Percentiles rank a stretch among this genome's conserved stretches.
These are phyloP conservation scores for Drosophila cracens DNA, from an alignment of 2,888 invertebrate genomes.

Conservation along the genomic window DNA sequence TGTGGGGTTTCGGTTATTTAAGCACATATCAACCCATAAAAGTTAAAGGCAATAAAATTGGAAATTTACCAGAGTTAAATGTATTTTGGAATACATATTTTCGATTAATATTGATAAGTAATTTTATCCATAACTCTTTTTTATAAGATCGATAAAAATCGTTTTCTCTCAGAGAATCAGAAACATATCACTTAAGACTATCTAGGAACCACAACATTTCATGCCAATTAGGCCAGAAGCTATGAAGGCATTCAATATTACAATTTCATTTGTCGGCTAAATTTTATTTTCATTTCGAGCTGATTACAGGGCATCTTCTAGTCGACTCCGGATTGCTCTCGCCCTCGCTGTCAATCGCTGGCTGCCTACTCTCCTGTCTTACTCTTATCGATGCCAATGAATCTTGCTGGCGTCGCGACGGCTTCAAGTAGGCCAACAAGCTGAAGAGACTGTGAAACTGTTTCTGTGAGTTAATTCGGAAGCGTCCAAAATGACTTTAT, in stretches of 20 bases:
- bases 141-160: not conserved
- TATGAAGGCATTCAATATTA: not conserved
- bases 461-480: constrained; percentile 56
- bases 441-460: constrained; percentile 27
- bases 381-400: constrained; percentile 67
- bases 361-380: not conserved
- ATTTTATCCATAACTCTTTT: not conserved
- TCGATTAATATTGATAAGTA: not conserved
- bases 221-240: not conserved
- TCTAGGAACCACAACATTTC: not conserved
- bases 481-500: constrained; percentile 70
- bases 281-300: not conserved
- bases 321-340: not conserved
- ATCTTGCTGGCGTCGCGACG: constrained; percentile 60
- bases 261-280: not conserved
- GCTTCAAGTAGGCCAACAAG: constrained; percentile 59
- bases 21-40: not conserved
- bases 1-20: not conserved
- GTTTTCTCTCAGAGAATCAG: not conserved
- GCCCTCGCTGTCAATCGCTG: not conserved
- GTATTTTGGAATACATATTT: not conserved
- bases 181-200: rapidly evolving
- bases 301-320: not conserved
- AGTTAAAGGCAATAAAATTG: no score
- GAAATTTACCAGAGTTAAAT: not conserved